Base-by-base conservation (phyloP, 2,797 vertebrate genomes). In the Ataeniobius toweri region DNA sequence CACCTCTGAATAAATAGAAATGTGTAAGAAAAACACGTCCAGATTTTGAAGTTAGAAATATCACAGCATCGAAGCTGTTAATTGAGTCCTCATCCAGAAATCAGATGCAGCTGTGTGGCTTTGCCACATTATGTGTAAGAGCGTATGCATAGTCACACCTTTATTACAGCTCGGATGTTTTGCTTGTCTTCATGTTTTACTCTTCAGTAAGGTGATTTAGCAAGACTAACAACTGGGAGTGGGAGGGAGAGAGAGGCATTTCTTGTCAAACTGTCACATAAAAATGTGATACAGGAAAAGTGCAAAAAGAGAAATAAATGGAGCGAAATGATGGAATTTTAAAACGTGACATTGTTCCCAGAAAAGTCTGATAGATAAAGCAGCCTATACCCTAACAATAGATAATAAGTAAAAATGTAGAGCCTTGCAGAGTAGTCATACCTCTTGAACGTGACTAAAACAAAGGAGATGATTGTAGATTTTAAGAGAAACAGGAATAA, bases 261-360 rank as follows among this genome's bases (percentile, higher is more conserved):
- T 83, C 41, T 74, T 82, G 53, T 80, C 81, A 78, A 82, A 71
- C 74, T 82, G 72, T 83, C 79, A 74, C 77, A 39, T 73, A 18
- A 51, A 48, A n/a, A 39, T 36, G 46, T 68, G 59, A 78, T 67
- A 71, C 1, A 50, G 36, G 61, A 69, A 41, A 44, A 16, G 63
- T 71, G 59, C 75, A 67, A 14, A 70, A 77, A 78, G 50, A 58
- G n/a, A 24, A 24, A 72, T 2, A 24, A 13, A n/a, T 6, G 22
- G 14, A 26, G 31, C 9, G 44, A 63, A 71, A n/a, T 12, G n/a
- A 55, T 59, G 69, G 59, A 8, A 79, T 79, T 76, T n/a, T 67
- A 78, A 81, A 78, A 48, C 44, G 24, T 61, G 20, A 44, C 6
- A 14, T 16, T 26, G 5, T 20, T 63, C 31, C 63, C 24, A 44